phyloP scores from a whole-genome alignment of 2,113 vertebrate genomes.

The Micronycteris hirsuta region DNA sequence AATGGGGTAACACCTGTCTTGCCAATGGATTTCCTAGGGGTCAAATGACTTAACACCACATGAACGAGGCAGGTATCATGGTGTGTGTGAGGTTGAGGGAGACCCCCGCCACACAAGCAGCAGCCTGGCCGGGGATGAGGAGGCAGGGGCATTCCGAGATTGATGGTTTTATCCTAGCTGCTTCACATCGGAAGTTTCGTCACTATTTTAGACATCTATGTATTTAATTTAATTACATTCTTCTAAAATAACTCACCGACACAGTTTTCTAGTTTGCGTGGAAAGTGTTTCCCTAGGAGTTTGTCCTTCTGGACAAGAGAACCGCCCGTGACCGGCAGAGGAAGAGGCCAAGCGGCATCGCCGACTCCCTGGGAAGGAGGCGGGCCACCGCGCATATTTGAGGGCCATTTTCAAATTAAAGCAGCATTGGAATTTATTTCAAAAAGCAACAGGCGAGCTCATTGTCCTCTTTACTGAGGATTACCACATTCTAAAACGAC shows the following conservation, averaged over 20 bases:
- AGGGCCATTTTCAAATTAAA: background rate
- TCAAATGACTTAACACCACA: background rate
- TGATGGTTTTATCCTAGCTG: background rate
- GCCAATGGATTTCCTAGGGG: background rate
- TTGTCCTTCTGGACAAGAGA: background rate
- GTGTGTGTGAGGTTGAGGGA: too few relatives aligned
- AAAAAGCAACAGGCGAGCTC: background rate
- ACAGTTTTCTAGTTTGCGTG: background rate
- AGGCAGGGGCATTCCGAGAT: background rate
- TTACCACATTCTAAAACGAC: background rate
- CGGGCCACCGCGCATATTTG: too few relatives aligned
- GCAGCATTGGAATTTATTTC: background rate
- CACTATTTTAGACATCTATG: background rate
- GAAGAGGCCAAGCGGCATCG: accelerated
- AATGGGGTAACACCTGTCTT: background rate
- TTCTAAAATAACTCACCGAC: background rate
- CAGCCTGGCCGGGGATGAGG: too few relatives aligned
- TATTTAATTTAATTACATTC: background rate
- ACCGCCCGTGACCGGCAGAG: background rate
- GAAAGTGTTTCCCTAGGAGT: background rate
- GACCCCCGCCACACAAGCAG: accelerated
- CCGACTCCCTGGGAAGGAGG: background rate
- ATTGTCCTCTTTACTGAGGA: background rate
- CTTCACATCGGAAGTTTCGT: background rate
- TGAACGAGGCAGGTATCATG: background rate